Conservation (phyloP, 2,888 invertebrate genomes). For the Lepeophtheirus nordmannii region DNA sequence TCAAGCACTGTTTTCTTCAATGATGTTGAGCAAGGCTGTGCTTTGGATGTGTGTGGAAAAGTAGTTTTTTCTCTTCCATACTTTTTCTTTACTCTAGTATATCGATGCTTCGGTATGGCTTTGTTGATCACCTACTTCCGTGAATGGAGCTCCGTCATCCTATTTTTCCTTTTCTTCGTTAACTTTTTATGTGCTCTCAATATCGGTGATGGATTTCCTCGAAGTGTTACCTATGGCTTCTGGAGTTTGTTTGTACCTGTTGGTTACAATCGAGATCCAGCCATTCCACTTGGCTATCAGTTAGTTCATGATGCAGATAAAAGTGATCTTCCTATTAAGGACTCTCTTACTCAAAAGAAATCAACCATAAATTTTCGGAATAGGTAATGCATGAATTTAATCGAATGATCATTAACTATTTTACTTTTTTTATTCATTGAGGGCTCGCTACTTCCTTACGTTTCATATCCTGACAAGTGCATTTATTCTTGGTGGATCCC, state of each 20-base stretch:
- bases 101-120: constrained; percentile 2
- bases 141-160: constrained; percentile 9
- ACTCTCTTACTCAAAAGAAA: too few species aligned
- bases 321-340: neutral
- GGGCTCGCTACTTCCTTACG: constrained; percentile 12
- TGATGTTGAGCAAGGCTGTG: constrained; percentile 14
- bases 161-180: constrained; percentile 18
- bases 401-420: too few species aligned
- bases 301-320: neutral
- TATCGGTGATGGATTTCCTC: constrained; percentile 11
- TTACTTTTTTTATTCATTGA: neutral
- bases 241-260: constrained; percentile 20
- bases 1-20: constrained; percentile 15
- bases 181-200: constrained; percentile 8
- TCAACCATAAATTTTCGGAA: too few species aligned
- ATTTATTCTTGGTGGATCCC: constrained; percentile 9
- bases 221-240: constrained; percentile 5
- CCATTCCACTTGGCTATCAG: constrained; percentile 2
- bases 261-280: constrained; percentile 17
- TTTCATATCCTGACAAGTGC: constrained; percentile 12
- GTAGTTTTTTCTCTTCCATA: constrained; percentile 9
- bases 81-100: constrained; percentile 6
- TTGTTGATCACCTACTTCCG: constrained; percentile 14
- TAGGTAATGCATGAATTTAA: neutral
- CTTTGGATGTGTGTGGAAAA: constrained; percentile 8